Base-by-base conservation (phyloP, 2,113 vertebrate species). In the Desmodus rotundus region DNA sequence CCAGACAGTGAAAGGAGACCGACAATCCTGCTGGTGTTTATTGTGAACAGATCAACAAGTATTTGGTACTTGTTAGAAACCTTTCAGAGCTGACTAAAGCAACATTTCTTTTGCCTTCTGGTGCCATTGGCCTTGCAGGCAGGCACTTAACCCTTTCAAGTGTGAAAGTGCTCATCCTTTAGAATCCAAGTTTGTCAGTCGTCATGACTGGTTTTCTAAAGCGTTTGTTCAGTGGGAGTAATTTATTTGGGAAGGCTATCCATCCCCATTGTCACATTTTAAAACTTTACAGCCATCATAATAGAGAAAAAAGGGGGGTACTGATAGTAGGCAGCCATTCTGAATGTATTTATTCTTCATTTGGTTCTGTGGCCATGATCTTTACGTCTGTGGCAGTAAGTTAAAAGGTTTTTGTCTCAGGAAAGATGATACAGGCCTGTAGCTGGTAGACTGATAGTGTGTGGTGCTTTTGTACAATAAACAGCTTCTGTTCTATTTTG, bases 1-100 rank as follows among this genome's bases (percentile, higher is more conserved):
- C 92, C 78, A 96, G 96, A 97, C 77, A 54, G 93, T 97, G 95
- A 89, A 94, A 94, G 95, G 24, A 7, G 65, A 76, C 67, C 93
- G 77, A 96, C 97, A 19, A 7, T 94, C 96, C 89, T 90, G 70
- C 77, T 95, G 45, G 94, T 17, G 2, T 97, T 97, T 94, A 16
- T 97, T 97, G 87, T 91, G 97, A 97, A 97, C 78, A 94, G 97
- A 96, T 98, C 96, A 97, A 93, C 95, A 78, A 97, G 97, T 95
- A 96, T 95, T 98, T 97, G 93, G 92, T 95, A 26, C 95, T 97
- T 95, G 93, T 90, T 1, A 76, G 95, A 93, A 97, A 97, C 88
- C 97, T 96, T 96, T 86, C 95, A 97, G 85, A 96, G 89, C 92
- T 96, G 47, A 85, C 74, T 72, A 70, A 83, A 47, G 91, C 73